Conservation (phyloP, 2,797 vertebrate species). For the Gallinago nigripennis region DNA sequence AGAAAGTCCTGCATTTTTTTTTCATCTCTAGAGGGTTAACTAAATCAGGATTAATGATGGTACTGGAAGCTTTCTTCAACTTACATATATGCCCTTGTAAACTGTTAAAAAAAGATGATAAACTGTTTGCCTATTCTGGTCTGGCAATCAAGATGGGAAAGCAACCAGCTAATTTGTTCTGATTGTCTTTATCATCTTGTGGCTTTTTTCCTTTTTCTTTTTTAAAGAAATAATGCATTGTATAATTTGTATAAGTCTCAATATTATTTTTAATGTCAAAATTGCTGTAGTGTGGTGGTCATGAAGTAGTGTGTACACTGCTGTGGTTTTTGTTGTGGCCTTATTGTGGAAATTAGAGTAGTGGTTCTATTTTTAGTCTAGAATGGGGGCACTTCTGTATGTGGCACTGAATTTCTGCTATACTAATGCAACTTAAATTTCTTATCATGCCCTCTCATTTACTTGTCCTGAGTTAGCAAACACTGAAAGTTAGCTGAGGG, state of each 20-base stretch:
- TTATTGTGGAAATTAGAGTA: neutral
- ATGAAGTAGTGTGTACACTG: neutral
- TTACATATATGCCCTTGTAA: neutral
- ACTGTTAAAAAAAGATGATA: neutral
- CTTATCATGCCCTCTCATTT: neutral
- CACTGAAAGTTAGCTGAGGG: neutral
- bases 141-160: neutral
- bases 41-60: neutral
- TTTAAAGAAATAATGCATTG: neutral
- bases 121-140: neutral
- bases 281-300: neutral
- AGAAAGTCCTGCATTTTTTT: neutral
- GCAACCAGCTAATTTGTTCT: neutral
- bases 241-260: neutral
- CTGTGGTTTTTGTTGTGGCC: neutral
- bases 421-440: neutral
- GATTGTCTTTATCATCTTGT: neutral
- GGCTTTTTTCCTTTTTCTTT: too few species aligned
- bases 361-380: neutral
- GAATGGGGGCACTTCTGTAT: neutral
- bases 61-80: neutral
- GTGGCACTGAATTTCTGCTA: neutral
- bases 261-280: neutral
- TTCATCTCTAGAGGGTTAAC: neutral
- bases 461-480: neutral